phyloP scores from a whole-genome alignment of 2,888 invertebrate species.

The Phasia obesa region DNA sequence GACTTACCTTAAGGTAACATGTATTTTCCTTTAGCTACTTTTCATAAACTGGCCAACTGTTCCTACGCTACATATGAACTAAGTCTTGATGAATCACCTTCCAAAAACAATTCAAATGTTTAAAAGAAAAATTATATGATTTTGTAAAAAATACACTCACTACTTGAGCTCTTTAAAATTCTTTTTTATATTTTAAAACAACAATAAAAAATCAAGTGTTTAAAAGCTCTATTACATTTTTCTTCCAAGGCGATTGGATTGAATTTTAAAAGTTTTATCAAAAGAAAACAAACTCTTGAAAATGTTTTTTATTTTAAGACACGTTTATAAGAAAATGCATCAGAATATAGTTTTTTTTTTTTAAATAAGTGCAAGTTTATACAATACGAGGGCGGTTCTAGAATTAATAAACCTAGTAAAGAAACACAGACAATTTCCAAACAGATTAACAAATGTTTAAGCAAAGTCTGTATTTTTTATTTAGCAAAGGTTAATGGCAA shows the following conservation, averaged over 20 bases:
- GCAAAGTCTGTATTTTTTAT: too few species aligned
- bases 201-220: conserved; percentile 35
- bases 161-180: not conserved
- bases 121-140: not conserved
- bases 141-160: conserved; percentile 12
- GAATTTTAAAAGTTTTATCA: conserved; percentile 44
- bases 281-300: conserved; percentile 32
- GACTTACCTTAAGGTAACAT: too few species aligned
- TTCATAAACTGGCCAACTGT: not conserved
- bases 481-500: too few species aligned
- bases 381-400: not conserved
- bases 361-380: not conserved
- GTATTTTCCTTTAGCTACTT: not conserved
- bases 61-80: not conserved
- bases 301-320: not conserved
- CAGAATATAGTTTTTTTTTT: not conserved
- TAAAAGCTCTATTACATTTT: conserved; percentile 28
- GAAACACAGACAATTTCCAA: not conserved
- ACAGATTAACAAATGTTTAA: too few species aligned
- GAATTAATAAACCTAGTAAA: not conserved
- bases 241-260: conserved; percentile 32
- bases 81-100: not conserved
- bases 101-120: not conserved
- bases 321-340: conserved; percentile 19
- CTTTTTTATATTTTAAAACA: conserved; percentile 8